Base-by-base conservation (phyloP, 2,888 invertebrate species). In the Blomia tropicalis region DNA sequence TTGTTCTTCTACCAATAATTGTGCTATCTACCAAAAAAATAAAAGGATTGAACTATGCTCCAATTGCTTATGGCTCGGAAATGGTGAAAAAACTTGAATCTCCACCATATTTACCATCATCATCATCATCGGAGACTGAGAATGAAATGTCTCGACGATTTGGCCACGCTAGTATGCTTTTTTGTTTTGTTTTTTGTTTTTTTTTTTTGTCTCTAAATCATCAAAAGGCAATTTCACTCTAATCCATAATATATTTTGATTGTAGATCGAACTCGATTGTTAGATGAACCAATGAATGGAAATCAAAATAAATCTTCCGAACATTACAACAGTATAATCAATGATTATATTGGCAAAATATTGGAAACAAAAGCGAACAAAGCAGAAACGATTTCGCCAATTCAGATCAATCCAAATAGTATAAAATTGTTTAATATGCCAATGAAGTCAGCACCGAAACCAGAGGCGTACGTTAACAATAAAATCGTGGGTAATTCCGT, bases 261-360 rank as follows among this genome's bases (percentile, higher is more conserved):
- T 27, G 51, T 47, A 47, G 51, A 47, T 27, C 51, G 51, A 47
- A 22, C 7, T 22, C 22, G 23, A 11, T 27, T 14, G 7, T 7
- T 7, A n/a, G 51, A 47, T 47, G 22, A 47, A n/a, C 14, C 14
- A 14, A 41, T 17, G 14, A 41, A n/a, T n/a, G 14, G n/a, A 14
- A 41, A n/a, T n/a, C 41, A 41, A 41, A 41, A 41, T 14, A 14
- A 41, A n/a, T 41, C 41, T n/a, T n/a, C n/a, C n/a, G n/a, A n/a
- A n/a, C n/a, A n/a, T n/a, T n/a, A 56, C 29, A 56, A 56, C 29
- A 30, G 29, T 25, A 56, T 56, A 14, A 56, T 56, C 29, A 56
- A 56, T 14, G 29, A 56, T n/a, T 56, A 56, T 36, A 56, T 56
- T 31, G 23, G n/a, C 27, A 56, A 56, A 19, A 14, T 56, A 14